Conservation (phyloP, 1,140 invertebrate species). For the Oedothorax gibbosus region DNA sequence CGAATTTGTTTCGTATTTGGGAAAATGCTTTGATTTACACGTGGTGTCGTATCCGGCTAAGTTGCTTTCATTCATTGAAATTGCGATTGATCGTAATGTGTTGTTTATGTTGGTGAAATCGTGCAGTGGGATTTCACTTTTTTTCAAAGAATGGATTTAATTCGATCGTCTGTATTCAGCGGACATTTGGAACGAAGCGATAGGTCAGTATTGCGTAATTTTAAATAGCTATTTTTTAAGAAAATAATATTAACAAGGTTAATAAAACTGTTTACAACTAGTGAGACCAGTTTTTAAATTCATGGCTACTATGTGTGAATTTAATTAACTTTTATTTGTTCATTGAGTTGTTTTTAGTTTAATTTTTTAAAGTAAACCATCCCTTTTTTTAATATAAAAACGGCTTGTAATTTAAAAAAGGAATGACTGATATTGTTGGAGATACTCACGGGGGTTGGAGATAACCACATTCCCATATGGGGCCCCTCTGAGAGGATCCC, state of each 20-base stretch:
- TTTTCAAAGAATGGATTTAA: not conserved
- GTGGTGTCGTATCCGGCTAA: constrained; percentile 6
- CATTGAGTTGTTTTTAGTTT: not conserved
- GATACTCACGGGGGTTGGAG: too few relatives aligned
- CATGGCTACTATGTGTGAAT: not conserved
- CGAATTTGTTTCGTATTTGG: not conserved
- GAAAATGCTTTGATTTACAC: not conserved
- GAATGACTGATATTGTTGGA: too few relatives aligned
- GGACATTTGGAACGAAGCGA: constrained; percentile 15
- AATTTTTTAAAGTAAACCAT: too few relatives aligned
- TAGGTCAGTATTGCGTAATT: constrained; percentile 2
- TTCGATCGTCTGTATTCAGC: not conserved
- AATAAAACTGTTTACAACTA: not conserved
- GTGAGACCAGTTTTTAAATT: not conserved
- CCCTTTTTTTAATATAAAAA: too few relatives aligned
- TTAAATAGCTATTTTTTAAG: not conserved
- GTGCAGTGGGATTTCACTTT: not conserved
- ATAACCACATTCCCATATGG: too few relatives aligned
- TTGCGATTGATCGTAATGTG: not conserved
- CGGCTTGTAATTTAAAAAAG: too few relatives aligned
- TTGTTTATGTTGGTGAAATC: not conserved
- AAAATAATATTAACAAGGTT: not conserved
- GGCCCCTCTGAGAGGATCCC: too few relatives aligned
- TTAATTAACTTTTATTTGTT: not conserved
- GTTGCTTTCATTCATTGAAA: constrained; percentile 2